Percentiles rank a stretch among this genome's conserved stretches.
Evolutionary conservation across 2,113 vertebrate genomes (phyloP).

Genomic region (Polypterus senegalus): DNA sequence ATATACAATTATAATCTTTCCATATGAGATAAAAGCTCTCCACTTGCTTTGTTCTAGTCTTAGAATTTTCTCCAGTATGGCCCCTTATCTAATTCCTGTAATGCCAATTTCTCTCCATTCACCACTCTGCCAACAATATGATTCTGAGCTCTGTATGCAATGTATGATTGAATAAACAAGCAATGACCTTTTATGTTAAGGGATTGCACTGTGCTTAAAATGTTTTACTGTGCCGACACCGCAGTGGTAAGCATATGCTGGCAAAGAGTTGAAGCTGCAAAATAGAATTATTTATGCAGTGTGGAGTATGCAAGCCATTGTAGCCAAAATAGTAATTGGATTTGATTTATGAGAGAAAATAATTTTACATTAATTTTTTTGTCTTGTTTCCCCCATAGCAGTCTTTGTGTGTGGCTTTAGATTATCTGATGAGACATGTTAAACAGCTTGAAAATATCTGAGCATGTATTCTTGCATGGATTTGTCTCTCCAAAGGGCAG

Average conservation of each 20-base stretch:
- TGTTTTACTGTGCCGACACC: background rate
- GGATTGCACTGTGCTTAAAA: no score
- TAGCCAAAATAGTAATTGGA: constrained; percentile 18
- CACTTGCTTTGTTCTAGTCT: no score
- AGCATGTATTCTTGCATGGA: constrained; percentile 7
- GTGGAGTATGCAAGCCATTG: background rate
- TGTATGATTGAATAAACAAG: no score
- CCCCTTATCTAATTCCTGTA: no score
- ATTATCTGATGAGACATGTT: constrained; percentile 14
- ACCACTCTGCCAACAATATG: no score
- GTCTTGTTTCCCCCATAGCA: constrained; percentile 7
- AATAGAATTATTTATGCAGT: background rate
- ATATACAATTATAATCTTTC: no score
- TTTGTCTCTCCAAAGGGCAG: no score
- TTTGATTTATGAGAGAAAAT: constrained; percentile 21
- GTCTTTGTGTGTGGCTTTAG: constrained; percentile 8
- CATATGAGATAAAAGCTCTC: no score
- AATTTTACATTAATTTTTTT: constrained; percentile 15
- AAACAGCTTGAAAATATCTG: constrained; percentile 7
- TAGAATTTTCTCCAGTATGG: no score
- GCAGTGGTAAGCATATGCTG: background rate
- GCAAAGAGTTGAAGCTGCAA: background rate
- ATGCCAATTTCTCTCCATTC: no score
- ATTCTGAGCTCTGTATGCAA: no score
- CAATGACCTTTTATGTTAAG: no score